A percentile compares a stretch with the other conserved stretches of the same genome.
phyloP scores from a whole-genome alignment of 2,113 vertebrate species.

The Eublepharis macularius region DNA sequence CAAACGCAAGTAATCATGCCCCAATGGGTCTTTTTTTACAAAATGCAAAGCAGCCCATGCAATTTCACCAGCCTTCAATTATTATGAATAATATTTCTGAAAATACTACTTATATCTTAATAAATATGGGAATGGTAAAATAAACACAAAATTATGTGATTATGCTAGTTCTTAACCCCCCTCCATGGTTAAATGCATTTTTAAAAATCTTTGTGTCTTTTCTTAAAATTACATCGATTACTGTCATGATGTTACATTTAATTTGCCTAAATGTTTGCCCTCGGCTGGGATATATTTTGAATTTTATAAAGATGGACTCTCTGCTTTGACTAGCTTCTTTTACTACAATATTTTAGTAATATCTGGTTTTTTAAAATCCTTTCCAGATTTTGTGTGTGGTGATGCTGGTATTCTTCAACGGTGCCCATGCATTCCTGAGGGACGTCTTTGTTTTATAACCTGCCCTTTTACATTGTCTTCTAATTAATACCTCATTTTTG shows the following conservation, averaged over 20 bases:
- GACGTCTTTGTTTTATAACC: background rate
- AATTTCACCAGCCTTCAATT: background rate
- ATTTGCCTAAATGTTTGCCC: background rate
- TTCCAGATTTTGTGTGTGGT: background rate
- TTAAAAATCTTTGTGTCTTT: background rate
- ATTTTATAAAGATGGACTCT: background rate
- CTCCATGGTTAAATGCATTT: background rate
- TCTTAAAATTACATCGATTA: background rate
- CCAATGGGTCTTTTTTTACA: background rate
- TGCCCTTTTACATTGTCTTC: constrained; percentile 11
- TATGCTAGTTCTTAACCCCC: background rate
- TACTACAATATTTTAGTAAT: background rate
- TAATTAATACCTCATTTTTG: constrained; percentile 2
- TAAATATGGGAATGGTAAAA: background rate
- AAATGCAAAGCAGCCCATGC: background rate
- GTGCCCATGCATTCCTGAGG: background rate
- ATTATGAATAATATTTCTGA: background rate
- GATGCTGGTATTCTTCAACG: background rate
- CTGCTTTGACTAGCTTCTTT: constrained; percentile 10
- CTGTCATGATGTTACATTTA: background rate
- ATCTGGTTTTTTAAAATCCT: background rate
- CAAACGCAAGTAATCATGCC: background rate
- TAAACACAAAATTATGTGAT: background rate
- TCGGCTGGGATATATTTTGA: background rate
- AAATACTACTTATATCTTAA: background rate